phyloP scores from a whole-genome alignment of 2,888 invertebrate species.

The Galerucella nymphaeae region DNA sequence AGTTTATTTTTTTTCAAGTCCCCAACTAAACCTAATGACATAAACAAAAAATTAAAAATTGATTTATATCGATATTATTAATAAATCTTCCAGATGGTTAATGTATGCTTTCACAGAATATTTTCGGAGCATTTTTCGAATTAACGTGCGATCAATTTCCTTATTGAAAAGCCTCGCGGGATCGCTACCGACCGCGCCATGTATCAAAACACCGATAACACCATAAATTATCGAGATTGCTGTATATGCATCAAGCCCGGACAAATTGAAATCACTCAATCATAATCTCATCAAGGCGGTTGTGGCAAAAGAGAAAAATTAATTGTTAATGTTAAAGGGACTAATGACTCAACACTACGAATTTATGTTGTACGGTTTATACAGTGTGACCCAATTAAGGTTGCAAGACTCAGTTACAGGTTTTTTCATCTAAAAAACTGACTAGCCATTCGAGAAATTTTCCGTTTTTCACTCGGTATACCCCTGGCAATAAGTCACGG shows the following conservation, averaged over 20 bases:
- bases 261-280: slow-evolving; percentile 28
- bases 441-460: background rate
- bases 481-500: slow-evolving; percentile 30
- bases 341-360: slow-evolving; percentile 13
- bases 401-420: too few relatives aligned
- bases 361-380: too few relatives aligned
- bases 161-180: slow-evolving; percentile 11
- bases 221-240: slow-evolving; percentile 23
- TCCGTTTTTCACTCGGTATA: slow-evolving; percentile 11
- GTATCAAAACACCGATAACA: slow-evolving; percentile 24
- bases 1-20: too few relatives aligned
- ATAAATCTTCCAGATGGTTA: background rate
- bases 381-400: too few relatives aligned
- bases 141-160: slow-evolving; percentile 19
- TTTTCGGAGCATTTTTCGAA: slow-evolving; percentile 2
- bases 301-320: slow-evolving; percentile 25
- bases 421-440: background rate
- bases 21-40: too few relatives aligned
- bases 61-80: background rate
- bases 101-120: background rate
- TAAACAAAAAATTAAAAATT: too few relatives aligned
- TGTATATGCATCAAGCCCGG: slow-evolving; percentile 20
- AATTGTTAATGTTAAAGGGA: slow-evolving; percentile 22
- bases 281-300: slow-evolving; percentile 27
- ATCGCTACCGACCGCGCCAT: slow-evolving; percentile 17